These are phyloP conservation scores for Poeciliopsis gracilis DNA, from an alignment of 2,797 vertebrate species.

Conservation along the genomic window DNA sequence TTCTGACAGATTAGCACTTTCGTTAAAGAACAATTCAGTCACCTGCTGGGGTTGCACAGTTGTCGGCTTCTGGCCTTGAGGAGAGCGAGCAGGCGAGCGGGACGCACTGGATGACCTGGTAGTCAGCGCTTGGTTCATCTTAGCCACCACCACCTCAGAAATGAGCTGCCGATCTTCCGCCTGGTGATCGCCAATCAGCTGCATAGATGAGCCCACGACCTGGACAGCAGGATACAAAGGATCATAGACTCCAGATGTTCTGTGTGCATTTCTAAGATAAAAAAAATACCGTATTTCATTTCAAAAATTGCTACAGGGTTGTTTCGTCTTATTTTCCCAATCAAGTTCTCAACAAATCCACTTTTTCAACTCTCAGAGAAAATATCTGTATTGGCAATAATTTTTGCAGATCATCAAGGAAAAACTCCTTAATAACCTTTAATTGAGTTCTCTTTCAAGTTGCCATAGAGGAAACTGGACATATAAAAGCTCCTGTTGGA, in stretches of 20 bases:
- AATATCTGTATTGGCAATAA: not conserved
- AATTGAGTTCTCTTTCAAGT: not conserved
- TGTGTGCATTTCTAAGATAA: not conserved
- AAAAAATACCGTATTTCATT: not conserved
- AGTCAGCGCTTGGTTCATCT: slow-evolving; percentile 89
- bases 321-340: not conserved
- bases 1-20: not conserved
- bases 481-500: not conserved
- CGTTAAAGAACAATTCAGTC: slow-evolving; percentile 21
- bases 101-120: slow-evolving; percentile 82
- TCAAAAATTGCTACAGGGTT: not conserved
- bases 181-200: slow-evolving; percentile 95
- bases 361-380: not conserved
- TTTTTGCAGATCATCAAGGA: not conserved
- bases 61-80: slow-evolving; percentile 85
- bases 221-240: slow-evolving; percentile 50
- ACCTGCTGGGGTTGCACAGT: slow-evolving; percentile 94
- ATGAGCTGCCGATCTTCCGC: slow-evolving; percentile 93
- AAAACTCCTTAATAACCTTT: not conserved
- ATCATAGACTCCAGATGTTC: not conserved
- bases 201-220: slow-evolving; percentile 97
- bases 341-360: not conserved
- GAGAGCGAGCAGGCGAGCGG: slow-evolving; percentile 87
- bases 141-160: slow-evolving; percentile 89
- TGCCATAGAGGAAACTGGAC: not conserved